Percentiles rank a stretch among this genome's conserved stretches.
phyloP scores from a whole-genome alignment of 2,113 vertebrate genomes.

The Pao palembangensis region DNA sequence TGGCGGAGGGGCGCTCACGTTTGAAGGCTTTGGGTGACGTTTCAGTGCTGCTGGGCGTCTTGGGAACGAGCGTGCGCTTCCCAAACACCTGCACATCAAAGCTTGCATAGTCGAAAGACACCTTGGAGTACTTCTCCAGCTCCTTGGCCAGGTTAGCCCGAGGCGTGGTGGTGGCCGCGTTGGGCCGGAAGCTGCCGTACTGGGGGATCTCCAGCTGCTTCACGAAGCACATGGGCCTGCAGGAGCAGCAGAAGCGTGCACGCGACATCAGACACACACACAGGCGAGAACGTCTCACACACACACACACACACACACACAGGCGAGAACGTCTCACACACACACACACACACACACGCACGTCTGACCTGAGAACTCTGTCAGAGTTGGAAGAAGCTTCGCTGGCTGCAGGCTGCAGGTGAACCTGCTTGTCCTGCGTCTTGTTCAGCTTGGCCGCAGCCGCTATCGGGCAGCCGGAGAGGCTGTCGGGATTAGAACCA shows the following conservation, averaged over 20 bases:
- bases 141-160: constrained; percentile 98
- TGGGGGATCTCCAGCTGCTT: constrained; percentile 98
- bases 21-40: constrained; percentile 98
- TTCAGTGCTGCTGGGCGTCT: constrained; percentile 87
- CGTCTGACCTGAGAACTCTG: constrained; percentile 90
- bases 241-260: neutral
- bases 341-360: neutral
- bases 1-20: constrained; percentile 78
- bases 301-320: too few relatives aligned
- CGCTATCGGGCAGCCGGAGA: constrained; percentile 97
- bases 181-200: constrained; percentile 91
- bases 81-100: constrained; percentile 99
- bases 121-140: constrained; percentile 99
- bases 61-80: constrained; percentile 97
- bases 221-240: constrained; percentile 98
- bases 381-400: constrained; percentile 85
- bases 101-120: constrained; percentile 99
- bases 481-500: constrained; percentile 65
- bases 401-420: constrained; percentile 73
- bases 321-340: too few relatives aligned
- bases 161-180: constrained; percentile 87
- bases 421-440: constrained; percentile 87
- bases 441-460: constrained; percentile 94
- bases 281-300: too few relatives aligned
- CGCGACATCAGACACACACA: too few relatives aligned